Base-by-base conservation (phyloP, 2,888 invertebrate species). In the Parasteatoda lunata region DNA sequence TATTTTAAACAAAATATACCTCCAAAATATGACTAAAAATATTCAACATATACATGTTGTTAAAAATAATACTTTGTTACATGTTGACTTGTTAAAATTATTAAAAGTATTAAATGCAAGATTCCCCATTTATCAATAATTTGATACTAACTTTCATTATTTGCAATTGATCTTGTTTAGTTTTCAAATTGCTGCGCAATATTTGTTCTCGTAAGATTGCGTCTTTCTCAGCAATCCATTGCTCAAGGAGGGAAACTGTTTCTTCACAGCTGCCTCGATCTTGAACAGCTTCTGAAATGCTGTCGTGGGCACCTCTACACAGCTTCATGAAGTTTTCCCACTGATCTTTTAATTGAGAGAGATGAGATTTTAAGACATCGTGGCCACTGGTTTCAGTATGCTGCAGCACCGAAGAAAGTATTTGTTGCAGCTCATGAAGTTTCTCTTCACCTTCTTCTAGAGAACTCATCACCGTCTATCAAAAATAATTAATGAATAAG, bases 141-240 rank as follows among this genome's bases (percentile, higher is more conserved):
- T 2, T 30, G 9, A 48, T 9, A 70, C 86, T 75, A 86, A 91
- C 92, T 89, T 94, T 94, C 0, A 98, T 93, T 91, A 96, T 96
- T 80, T 95, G 94, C 78, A 97, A 93, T 92, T 97, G 96, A 8
- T 94, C 93, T 89, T 94, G 93, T 92, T 98, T 98, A 3, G 96
- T 94, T 90, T 96, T 96, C 54, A 96, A 94, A 4, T 95, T 96
- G 91, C 95, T 97, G 92, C 96, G 96, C 3, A 97, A 93, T 89
- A 96, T 96, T 92, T 97, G 97, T 91, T 97, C 97, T 92, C 97
- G 96, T 0, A 97, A 94, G 91, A 95, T 95, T 75, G 94, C 94
- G 92, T 98, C 98, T 91, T 96, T 96, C 77, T 95, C 94, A 91
- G 96, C 96, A 76, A 97, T 93, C 98, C 98, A 98, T 73, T 94